Conservation (phyloP, 2,797 vertebrate genomes). For the Dicrostonyx torquatus region DNA sequence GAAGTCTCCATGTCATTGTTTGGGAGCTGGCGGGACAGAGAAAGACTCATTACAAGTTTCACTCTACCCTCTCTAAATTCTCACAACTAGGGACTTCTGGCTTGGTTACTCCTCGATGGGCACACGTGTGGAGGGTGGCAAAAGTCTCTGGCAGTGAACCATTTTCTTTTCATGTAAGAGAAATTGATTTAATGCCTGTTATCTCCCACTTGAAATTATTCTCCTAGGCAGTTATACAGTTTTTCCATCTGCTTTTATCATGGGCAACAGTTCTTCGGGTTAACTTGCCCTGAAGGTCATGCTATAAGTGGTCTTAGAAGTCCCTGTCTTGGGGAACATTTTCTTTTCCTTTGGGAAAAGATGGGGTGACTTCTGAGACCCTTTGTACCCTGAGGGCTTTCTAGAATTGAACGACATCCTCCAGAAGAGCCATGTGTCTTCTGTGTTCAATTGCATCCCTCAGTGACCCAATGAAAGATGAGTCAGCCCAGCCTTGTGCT, state of each 20-base stretch:
- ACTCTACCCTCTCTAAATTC: not conserved
- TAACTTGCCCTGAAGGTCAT: not conserved
- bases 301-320: not conserved
- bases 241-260: not conserved
- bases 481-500: not conserved
- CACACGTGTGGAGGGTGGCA: not conserved
- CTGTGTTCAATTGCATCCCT: not conserved
- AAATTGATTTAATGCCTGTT: not conserved
- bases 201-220: not conserved
- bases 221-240: not conserved
- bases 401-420: not conserved
- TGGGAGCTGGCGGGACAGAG: not conserved
- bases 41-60: not conserved
- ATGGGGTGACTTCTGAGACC: not conserved
- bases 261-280: not conserved
- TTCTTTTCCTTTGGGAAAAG: not conserved
- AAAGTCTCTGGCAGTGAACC: not conserved
- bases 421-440: not conserved
- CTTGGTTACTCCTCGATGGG: not conserved
- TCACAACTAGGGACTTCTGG: not conserved
- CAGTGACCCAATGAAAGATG: not conserved
- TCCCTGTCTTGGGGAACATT: not conserved
- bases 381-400: not conserved
- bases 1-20: not conserved
- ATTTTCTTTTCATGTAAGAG: not conserved